Conservation (phyloP, 2,888 invertebrate genomes). For the Pomacea canaliculata region DNA sequence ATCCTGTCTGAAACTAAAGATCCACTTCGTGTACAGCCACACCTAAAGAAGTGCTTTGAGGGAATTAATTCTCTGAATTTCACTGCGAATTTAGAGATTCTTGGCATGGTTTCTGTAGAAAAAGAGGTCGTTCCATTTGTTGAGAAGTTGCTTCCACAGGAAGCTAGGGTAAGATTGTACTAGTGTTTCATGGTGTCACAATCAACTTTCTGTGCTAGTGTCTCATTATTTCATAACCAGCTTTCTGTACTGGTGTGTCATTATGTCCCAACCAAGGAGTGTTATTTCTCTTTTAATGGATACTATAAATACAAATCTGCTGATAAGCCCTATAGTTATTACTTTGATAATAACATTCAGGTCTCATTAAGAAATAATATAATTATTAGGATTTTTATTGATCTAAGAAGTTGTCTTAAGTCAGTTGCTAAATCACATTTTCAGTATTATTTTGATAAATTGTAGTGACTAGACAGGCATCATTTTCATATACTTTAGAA, state of each 20-base stretch:
- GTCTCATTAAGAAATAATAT: too few relatives aligned
- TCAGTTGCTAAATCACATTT: too few relatives aligned
- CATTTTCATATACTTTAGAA: too few relatives aligned
- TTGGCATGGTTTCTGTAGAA: constrained; percentile 90
- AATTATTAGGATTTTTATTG: too few relatives aligned
- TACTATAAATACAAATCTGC: too few relatives aligned
- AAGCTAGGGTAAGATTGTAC: constrained; percentile 77
- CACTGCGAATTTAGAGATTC: constrained; percentile 83
- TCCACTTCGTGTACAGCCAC: constrained; percentile 90
- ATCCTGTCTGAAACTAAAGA: constrained; percentile 96
- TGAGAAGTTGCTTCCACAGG: constrained; percentile 84
- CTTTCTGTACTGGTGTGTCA: neutral
- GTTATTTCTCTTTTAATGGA: neutral
- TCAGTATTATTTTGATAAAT: too few relatives aligned
- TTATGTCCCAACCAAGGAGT: neutral
- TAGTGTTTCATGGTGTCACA: neutral
- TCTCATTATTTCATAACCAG: neutral
- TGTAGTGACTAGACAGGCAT: too few relatives aligned
- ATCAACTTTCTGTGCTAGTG: neutral
- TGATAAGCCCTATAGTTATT: too few relatives aligned
- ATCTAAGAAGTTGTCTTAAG: too few relatives aligned
- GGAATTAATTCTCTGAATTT: constrained; percentile 85
- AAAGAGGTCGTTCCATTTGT: constrained; percentile 86
- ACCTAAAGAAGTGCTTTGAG: constrained; percentile 95
- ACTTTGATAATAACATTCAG: too few relatives aligned